Percentiles rank a stretch among this genome's conserved stretches.
These are phyloP conservation scores for Tokudaia muenninki DNA, from an alignment of 2,797 vertebrate genomes.

Conservation along the genomic window DNA sequence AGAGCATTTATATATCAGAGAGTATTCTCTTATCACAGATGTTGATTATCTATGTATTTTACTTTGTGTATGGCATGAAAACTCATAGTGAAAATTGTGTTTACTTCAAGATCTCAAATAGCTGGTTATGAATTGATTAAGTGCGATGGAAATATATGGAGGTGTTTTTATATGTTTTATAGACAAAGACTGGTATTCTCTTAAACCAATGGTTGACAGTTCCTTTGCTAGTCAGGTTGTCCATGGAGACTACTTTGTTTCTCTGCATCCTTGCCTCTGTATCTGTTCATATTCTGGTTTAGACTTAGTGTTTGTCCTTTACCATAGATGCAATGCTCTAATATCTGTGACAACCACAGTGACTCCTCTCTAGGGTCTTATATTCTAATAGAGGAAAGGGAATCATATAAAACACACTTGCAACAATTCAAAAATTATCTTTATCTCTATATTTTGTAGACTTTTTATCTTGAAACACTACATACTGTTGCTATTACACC, in stretches of 20 bases:
- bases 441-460: not conserved
- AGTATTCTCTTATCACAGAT: not conserved
- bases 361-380: not conserved
- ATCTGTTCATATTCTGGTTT: not conserved
- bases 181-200: not conserved
- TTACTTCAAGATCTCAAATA: not conserved
- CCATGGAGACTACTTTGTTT: not conserved
- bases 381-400: not conserved
- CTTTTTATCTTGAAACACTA: not conserved
- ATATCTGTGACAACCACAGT: not conserved
- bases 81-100: not conserved
- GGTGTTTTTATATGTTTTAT: not conserved
- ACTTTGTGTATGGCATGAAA: not conserved
- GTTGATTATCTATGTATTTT: not conserved
- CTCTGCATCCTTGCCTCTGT: not conserved
- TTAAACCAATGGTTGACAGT: not conserved
- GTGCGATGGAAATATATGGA: not conserved
- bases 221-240: not conserved
- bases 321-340: not conserved
- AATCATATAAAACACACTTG: not conserved
- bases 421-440: not conserved
- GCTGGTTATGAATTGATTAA: not conserved
- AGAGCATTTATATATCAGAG: not conserved
- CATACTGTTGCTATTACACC: not conserved
- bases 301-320: not conserved